phyloP scores from a whole-genome alignment of 2,888 invertebrate genomes.

The Gnatocerus cornutus region DNA sequence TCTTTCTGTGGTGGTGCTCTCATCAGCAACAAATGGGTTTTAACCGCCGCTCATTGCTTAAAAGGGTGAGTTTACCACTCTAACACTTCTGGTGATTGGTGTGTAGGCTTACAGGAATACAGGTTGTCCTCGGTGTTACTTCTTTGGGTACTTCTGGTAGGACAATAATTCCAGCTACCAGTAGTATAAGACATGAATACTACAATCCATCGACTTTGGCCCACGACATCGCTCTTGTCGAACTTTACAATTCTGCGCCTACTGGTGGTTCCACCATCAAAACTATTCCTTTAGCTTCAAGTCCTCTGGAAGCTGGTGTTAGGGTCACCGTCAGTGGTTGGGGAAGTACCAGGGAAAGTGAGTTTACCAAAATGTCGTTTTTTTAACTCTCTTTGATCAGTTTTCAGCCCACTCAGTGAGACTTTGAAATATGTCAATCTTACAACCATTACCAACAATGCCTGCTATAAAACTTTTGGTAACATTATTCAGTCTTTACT shows the following conservation, averaged over 20 bases:
- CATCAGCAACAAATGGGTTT: constrained; percentile 32
- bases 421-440: constrained; percentile 34
- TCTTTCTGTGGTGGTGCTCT: constrained; percentile 39
- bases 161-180: constrained; percentile 15
- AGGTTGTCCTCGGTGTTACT: constrained; percentile 13
- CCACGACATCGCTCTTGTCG: constrained; percentile 35
- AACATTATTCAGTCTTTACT: constrained; percentile 32
- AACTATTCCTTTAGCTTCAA: constrained; percentile 15
- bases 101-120: constrained; percentile 14
- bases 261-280: background rate
- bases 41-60: constrained; percentile 36
- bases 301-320: constrained; percentile 10
- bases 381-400: background rate
- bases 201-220: constrained; percentile 22
- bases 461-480: constrained; percentile 20
- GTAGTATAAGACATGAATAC: constrained; percentile 10
- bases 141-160: constrained; percentile 1
- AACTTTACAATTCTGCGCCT: constrained; percentile 17
- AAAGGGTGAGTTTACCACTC: constrained; percentile 11
- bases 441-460: constrained; percentile 24
- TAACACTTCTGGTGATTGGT: background rate
- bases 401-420: constrained; percentile 18
- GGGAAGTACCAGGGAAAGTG: constrained; percentile 35
- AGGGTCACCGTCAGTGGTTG: constrained; percentile 32
- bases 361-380: background rate